These are phyloP conservation scores for Dasyornis broadbenti DNA, from an alignment of 2,113 vertebrate genomes.

Conservation along the genomic window DNA sequence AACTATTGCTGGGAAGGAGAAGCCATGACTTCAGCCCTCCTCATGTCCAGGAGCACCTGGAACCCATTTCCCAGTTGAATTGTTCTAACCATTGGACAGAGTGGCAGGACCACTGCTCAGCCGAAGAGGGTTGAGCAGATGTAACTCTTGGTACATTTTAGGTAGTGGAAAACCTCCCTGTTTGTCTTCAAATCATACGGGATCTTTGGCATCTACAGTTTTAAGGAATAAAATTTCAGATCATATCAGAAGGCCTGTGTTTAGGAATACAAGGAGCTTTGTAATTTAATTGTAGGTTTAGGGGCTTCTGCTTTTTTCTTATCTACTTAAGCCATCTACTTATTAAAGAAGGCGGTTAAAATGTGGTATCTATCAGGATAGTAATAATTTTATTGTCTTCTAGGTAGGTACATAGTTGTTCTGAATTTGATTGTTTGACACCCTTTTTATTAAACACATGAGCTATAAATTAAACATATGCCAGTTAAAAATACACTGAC, in stretches of 20 bases:
- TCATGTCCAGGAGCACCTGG: not conserved
- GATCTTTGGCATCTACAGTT: not conserved
- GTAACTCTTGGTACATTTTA: not conserved
- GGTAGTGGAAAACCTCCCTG: not conserved
- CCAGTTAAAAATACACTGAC: not conserved
- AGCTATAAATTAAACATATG: not conserved
- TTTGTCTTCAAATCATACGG: fast-evolving
- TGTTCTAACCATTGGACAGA: not conserved
- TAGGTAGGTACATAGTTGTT: not conserved
- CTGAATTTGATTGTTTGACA: not conserved
- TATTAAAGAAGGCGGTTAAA: not conserved
- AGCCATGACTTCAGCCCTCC: not conserved
- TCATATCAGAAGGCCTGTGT: not conserved
- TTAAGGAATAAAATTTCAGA: not conserved
- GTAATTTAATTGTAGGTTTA: not conserved
- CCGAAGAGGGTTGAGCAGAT: not conserved
- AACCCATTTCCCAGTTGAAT: not conserved
- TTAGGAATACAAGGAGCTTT: not conserved
- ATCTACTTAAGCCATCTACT: not conserved
- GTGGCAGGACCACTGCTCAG: not conserved
- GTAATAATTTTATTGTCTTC: not conserved
- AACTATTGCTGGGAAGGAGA: not conserved
- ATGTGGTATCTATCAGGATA: not conserved
- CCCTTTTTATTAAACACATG: not conserved
- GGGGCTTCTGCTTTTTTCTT: not conserved